These are phyloP conservation scores for Rotaria socialis DNA, from an alignment of 2,888 invertebrate genomes.

Conservation along the genomic window DNA sequence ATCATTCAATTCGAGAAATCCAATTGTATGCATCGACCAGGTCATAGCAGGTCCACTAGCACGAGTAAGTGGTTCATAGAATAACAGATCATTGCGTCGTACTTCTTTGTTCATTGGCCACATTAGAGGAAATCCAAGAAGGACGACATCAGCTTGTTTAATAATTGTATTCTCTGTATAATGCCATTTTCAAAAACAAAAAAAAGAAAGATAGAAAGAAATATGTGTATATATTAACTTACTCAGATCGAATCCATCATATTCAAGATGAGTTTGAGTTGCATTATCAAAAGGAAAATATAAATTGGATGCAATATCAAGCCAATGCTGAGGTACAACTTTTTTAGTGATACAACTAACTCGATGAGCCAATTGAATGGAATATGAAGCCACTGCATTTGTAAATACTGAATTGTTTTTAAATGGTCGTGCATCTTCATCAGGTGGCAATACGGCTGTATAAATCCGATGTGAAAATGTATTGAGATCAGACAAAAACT, in stretches of 20 bases:
- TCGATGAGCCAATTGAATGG: slow-evolving; percentile 44
- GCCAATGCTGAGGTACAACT: background rate
- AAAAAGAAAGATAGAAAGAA: background rate
- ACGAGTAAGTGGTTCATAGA: slow-evolving; percentile 55
- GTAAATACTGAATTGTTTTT: slow-evolving; percentile 57
- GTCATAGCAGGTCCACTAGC: slow-evolving; percentile 60
- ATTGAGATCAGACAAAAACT: background rate
- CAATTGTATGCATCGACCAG: slow-evolving; percentile 60
- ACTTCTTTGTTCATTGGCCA: slow-evolving; percentile 51
- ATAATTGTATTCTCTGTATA: slow-evolving; percentile 48
- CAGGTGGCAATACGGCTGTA: slow-evolving; percentile 53
- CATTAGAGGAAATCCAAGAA: slow-evolving; percentile 59
- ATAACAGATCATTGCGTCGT: slow-evolving; percentile 55
- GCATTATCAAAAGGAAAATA: slow-evolving; percentile 54
- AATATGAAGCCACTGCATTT: slow-evolving; percentile 52
- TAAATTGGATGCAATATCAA: slow-evolving; percentile 50
- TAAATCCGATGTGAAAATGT: background rate
- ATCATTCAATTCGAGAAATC: slow-evolving; percentile 58
- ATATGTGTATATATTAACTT: background rate
- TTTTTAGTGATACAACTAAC: slow-evolving; percentile 1
- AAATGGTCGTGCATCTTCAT: slow-evolving; percentile 52
- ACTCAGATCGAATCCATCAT: slow-evolving; percentile 25
- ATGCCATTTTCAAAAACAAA: background rate
- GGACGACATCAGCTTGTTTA: slow-evolving; percentile 59
- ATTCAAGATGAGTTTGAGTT: slow-evolving; percentile 17